A percentile compares a stretch with the other conserved stretches of the same genome.
Conservation (phyloP, 2,797 vertebrate genomes). For the Apogon hyalosoma region DNA sequence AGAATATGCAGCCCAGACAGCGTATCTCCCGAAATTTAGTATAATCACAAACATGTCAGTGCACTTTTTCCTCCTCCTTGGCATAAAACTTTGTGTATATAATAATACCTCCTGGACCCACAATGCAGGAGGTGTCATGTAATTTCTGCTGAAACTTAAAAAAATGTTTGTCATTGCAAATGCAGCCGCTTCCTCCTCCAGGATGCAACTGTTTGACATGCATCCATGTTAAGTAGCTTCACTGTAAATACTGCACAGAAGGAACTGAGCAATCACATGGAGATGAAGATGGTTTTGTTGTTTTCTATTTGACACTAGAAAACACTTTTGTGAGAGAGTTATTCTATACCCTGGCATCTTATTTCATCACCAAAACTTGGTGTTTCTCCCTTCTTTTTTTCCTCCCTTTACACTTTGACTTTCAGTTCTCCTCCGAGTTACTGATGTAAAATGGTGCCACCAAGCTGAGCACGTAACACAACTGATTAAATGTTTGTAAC, state of each 20-base stretch:
- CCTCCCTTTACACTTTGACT: neutral
- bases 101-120: slow-evolving; percentile 25
- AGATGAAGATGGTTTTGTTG: neutral
- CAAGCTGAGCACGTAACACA: neutral
- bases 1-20: slow-evolving; percentile 29
- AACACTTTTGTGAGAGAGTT: neutral
- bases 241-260: neutral
- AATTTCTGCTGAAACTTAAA: slow-evolving; percentile 16
- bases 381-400: neutral
- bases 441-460: neutral
- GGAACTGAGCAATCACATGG: slow-evolving; percentile 1
- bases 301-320: slow-evolving; percentile 6
- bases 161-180: slow-evolving; percentile 26
- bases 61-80: neutral
- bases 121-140: slow-evolving; percentile 1
- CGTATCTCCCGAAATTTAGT: slow-evolving; percentile 1
- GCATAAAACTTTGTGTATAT: slow-evolving; percentile 2
- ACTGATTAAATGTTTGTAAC: slow-evolving; percentile 11
- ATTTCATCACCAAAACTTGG: slow-evolving; percentile 9
- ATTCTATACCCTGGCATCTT: neutral
- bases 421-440: neutral
- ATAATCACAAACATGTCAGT: slow-evolving; percentile 28
- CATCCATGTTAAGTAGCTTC: slow-evolving; percentile 5
- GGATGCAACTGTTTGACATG: neutral
- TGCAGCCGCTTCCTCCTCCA: slow-evolving; percentile 2